Evolutionary conservation across 2,113 vertebrate species (phyloP), one percentile per base, ranked within the genome.

Genomic region (Macrotus californicus): DNA sequence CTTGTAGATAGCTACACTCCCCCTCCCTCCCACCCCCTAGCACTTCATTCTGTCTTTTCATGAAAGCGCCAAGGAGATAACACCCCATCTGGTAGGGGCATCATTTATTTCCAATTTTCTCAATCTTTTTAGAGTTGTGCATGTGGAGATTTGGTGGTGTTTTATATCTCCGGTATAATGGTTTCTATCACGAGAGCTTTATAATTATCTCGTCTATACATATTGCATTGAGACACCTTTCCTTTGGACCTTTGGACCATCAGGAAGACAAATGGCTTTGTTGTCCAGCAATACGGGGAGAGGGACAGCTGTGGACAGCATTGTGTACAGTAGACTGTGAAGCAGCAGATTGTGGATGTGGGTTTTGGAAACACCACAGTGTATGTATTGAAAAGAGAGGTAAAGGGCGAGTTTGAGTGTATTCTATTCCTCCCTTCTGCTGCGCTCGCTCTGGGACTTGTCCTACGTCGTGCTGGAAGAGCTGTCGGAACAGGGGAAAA

Each of bases 41-140:
- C 87, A 72, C 83, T 96, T 95, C 29, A 41, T 66, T 93, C 36
- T 82, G 16, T 86, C 69, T 64, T 89, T 83, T 93, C 52, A 92
- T 93, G 88, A 97, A 95, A 96, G 34, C 75, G 79, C 96, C 96
- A 98, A 95, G 95, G 96, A 95, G 93, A 95, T 97, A 96, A 97
- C 93, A 95, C 91, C 89, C 93, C 94, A 97, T 98, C 81, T 98
- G 93, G 93, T 96, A 90, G 98, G 67, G 95, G 85, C 92, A 95
- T 95, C 97, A 85, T 96, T 96, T 85, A 97, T 97, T 97, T 98
- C 93, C 26, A 73, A 31, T 96, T 97, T 98, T 95, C 91, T 97
- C 77, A 82, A 85, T 97, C 89, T 94, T 97, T 94, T 97, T 86
- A 92, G 91, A 96, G 83, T 76, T 96, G 95, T 93, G 81, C 75